These are phyloP conservation scores for Enteromius treurensis DNA, from an alignment of 2,797 vertebrate species.

Conservation along the genomic window DNA sequence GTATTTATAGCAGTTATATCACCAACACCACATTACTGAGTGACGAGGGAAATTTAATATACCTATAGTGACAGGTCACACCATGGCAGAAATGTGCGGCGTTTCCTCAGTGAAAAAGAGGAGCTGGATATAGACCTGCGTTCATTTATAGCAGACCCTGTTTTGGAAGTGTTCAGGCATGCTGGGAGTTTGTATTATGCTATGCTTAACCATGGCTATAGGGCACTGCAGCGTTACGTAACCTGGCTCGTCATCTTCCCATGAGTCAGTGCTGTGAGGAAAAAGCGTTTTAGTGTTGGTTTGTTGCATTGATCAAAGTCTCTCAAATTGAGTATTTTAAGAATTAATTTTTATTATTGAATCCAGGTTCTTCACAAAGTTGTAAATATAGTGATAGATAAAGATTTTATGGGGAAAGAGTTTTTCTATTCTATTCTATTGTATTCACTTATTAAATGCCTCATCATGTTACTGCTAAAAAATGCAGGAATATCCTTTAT, in stretches of 20 bases:
- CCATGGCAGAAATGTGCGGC: constrained; percentile 21
- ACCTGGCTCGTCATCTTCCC: constrained; percentile 25
- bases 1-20: constrained; percentile 23
- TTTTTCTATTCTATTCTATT: not conserved
- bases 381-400: not conserved
- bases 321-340: constrained; percentile 9
- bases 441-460: too few species aligned
- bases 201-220: constrained; percentile 26
- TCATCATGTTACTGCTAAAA: not conserved
- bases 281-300: constrained; percentile 1
- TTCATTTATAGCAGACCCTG: constrained; percentile 37
- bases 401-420: not conserved
- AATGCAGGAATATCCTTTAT: not conserved
- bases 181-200: constrained; percentile 13
- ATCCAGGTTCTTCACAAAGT: not conserved
- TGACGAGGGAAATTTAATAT: constrained; percentile 35
- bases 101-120: constrained; percentile 30
- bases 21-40: not conserved
- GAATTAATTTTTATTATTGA: not conserved
- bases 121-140: constrained; percentile 40
- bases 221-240: constrained; percentile 18
- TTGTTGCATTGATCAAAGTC: constrained; percentile 30
- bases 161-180: constrained; percentile 41
- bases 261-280: constrained; percentile 28
- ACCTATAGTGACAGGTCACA: constrained; percentile 32